Conservation (phyloP, 2,888 invertebrate species). For the Cactoblastis cactorum region DNA sequence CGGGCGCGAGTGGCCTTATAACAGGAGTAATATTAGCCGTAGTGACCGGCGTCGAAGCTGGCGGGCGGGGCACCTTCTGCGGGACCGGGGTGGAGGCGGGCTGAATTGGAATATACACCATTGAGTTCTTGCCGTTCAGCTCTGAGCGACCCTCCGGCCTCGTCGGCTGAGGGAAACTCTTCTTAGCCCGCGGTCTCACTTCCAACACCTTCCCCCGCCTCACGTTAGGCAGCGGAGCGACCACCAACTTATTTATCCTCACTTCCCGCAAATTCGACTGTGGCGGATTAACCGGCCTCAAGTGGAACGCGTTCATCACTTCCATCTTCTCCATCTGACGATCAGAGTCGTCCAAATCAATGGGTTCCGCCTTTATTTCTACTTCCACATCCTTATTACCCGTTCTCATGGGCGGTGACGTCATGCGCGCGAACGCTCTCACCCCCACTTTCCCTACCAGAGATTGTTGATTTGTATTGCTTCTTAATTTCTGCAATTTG, state of each 20-base stretch:
- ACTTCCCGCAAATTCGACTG: slow-evolving; percentile 51
- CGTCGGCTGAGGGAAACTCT: slow-evolving; percentile 62
- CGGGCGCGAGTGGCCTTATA: slow-evolving; percentile 23
- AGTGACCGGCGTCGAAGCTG: slow-evolving; percentile 21
- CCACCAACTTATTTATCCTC: slow-evolving; percentile 55
- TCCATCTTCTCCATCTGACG: slow-evolving; percentile 59
- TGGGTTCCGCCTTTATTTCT: slow-evolving; percentile 66
- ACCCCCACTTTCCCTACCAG: slow-evolving; percentile 62
- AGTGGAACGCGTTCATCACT: slow-evolving; percentile 58
- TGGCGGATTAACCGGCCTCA: slow-evolving; percentile 51
- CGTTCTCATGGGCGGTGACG: slow-evolving; percentile 41
- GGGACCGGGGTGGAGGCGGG: slow-evolving; percentile 64
- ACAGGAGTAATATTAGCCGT: slow-evolving; percentile 18
- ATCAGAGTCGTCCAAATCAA: slow-evolving; percentile 60
- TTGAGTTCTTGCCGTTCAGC: slow-evolving; percentile 64
- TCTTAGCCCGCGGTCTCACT: slow-evolving; percentile 50
- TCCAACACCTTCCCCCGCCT: slow-evolving; percentile 42
- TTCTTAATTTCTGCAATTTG: slow-evolving; percentile 47
- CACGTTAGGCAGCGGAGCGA: slow-evolving; percentile 35
- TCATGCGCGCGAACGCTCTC: slow-evolving; percentile 65
- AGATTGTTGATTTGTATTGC: slow-evolving; percentile 32
- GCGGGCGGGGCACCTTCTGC: slow-evolving; percentile 29
- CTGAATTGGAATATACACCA: slow-evolving; percentile 74
- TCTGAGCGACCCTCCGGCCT: slow-evolving; percentile 57
- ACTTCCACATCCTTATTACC: slow-evolving; percentile 44